Percentiles rank a stretch among this genome's conserved stretches.
Evolutionary conservation across 2,888 invertebrate species (phyloP).

Genomic region (Mayetiola destructor): DNA sequence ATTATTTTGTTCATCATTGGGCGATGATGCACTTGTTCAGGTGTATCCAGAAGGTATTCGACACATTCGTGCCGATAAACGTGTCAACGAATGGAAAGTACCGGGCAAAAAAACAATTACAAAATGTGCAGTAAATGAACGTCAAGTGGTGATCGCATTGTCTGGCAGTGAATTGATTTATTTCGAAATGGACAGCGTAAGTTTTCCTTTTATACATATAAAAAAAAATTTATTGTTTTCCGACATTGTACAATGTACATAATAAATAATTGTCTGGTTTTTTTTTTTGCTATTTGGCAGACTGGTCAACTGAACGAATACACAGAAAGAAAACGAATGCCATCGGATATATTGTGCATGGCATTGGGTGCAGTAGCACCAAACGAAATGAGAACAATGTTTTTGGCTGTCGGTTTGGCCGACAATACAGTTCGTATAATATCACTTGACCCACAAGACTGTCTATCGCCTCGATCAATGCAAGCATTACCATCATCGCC

Average conservation of each 20-base stretch:
- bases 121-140: constrained; percentile 94
- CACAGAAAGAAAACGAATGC: constrained; percentile 91
- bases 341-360: constrained; percentile 96
- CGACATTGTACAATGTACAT: neutral
- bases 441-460: constrained; percentile 91
- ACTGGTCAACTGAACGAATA: constrained; percentile 97
- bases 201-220: constrained; percentile 27
- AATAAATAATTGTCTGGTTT: neutral
- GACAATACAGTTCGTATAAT: constrained; percentile 97
- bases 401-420: constrained; percentile 86
- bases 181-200: constrained; percentile 98
- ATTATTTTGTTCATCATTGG: constrained; percentile 91
- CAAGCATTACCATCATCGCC: constrained; percentile 92
- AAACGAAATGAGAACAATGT: constrained; percentile 90
- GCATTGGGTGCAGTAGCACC: constrained; percentile 87
- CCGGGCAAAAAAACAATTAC: constrained; percentile 95
- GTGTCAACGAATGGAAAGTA: constrained; percentile 98
- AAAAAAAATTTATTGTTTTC: neutral
- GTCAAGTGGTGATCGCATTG: constrained; percentile 95
- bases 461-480: constrained; percentile 87
- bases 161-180: constrained; percentile 96
- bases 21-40: constrained; percentile 95
- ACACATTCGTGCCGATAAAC: constrained; percentile 93
- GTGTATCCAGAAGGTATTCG: constrained; percentile 48
- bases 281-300: constrained; percentile 37